phyloP scores from a whole-genome alignment of 2,113 vertebrate genomes.

The Lagopus muta region DNA sequence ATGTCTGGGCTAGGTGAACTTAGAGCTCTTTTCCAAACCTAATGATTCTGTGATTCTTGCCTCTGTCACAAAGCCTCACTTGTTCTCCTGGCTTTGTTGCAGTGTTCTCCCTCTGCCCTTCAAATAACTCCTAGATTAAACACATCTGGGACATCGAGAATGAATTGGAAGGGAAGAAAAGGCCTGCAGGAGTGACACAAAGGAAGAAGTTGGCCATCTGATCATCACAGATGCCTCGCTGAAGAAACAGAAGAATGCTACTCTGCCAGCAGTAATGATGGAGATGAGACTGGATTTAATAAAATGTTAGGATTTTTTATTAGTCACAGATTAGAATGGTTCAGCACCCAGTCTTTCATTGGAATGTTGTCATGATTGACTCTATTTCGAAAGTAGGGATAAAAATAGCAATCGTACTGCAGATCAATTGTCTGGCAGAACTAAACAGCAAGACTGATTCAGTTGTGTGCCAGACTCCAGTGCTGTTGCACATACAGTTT shows the following conservation, averaged over 20 bases:
- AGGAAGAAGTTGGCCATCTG: background rate
- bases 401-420: slow-evolving; percentile 24
- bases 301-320: slow-evolving; percentile 16
- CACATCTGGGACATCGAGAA: background rate
- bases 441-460: background rate
- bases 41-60: no score
- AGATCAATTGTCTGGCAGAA: slow-evolving; percentile 45
- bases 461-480: background rate
- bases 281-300: slow-evolving; percentile 1
- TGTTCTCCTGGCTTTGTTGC: background rate
- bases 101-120: background rate
- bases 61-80: background rate
- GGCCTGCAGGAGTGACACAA: background rate
- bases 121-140: background rate
- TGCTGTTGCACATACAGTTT: background rate
- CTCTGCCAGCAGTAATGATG: background rate
- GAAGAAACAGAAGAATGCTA: background rate
- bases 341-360: background rate
- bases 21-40: no score
- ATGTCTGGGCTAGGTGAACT: no score
- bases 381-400: slow-evolving; percentile 2
- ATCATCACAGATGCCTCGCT: background rate
- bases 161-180: background rate
- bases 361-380: slow-evolving; percentile 33
- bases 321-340: slow-evolving; percentile 44